Evolutionary conservation across 2,797 vertebrate species (phyloP), one percentile per base, ranked within the genome.

Genomic region (Mormyrus hasselquistii): DNA sequence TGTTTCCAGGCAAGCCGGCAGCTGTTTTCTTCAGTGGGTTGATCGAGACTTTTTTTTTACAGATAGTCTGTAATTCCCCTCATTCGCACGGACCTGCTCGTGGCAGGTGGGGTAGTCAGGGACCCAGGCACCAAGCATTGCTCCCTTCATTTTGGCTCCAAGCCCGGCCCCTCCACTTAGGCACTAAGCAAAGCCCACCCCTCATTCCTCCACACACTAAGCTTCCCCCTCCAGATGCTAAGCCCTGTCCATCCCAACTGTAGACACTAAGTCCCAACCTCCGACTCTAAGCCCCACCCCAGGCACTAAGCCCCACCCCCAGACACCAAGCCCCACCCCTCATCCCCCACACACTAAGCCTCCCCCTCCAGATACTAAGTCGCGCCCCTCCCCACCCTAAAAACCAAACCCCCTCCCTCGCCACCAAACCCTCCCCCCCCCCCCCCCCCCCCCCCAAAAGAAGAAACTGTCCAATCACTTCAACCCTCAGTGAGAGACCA

Each of bases 111-210:
- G 76, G 19, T n/a, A 22, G 55, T 38, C 44, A 69, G 19, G 14
- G 82, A 65, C 57, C 57, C 62, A 69, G 34, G 57, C 9, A 4
- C 62, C 34, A 41, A 86, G 57, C 29, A 47, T 41, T 86, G n/a
- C 73, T 41, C 14, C 14, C 38, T 47, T 6, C 59, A n/a, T 87
- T 53, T 25, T 29, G 22, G 44, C n/a, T 3, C 62, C 9, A 41
- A 86, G 59, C 29, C 57, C 38, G 83, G 0, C 53, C 34, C 6
- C 89, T 44, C 8, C 16, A 91, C 87, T 95, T 25, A 14, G 62
- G 62, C 25, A 29, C 25, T 29, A 29, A 29, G 25, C 25, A 29
- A 29, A 29, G 25, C 25, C 25, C 25, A 29, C 25, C 25, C 25
- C 25, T 29, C 25, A 29, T 29, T 29, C 25, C 25, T 29, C 25